phyloP scores from a whole-genome alignment of 2,113 vertebrate species.

The Mobula birostris region DNA sequence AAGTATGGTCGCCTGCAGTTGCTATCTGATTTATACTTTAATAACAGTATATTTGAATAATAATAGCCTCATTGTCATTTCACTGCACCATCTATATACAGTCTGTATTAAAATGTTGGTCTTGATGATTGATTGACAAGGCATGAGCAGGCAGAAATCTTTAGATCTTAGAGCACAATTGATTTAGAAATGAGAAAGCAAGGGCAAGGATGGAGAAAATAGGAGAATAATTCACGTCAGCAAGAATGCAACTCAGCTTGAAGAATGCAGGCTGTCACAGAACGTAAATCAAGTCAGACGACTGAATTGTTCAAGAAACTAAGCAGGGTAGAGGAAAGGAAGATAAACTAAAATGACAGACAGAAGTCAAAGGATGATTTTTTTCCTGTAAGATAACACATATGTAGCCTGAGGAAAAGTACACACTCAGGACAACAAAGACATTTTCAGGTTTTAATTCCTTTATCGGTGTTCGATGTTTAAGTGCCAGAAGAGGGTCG shows the following conservation, averaged over 20 bases:
- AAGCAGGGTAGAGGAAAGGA: neutral
- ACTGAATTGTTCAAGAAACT: neutral
- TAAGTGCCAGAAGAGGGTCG: no score
- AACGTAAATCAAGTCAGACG: neutral
- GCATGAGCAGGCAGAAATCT: neutral
- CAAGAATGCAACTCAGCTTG: neutral
- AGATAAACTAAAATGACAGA: neutral
- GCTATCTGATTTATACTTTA: neutral
- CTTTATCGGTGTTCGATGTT: no score
- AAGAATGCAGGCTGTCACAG: neutral
- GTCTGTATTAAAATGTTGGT: neutral
- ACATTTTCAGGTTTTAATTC: no score
- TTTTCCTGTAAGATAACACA: no score
- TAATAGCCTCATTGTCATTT: neutral
- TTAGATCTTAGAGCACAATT: neutral
- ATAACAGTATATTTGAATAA: neutral
- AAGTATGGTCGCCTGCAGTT: neutral
- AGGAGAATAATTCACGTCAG: neutral
- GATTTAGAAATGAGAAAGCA: neutral
- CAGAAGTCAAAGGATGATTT: neutral
- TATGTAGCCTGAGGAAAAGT: neutral
- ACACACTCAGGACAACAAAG: no score
- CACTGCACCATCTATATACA: neutral
- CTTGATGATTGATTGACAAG: constrained; percentile 2
- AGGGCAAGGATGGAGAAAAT: neutral